Base-by-base conservation (phyloP, 2,797 vertebrate species). In the Crax fasciolata region DNA sequence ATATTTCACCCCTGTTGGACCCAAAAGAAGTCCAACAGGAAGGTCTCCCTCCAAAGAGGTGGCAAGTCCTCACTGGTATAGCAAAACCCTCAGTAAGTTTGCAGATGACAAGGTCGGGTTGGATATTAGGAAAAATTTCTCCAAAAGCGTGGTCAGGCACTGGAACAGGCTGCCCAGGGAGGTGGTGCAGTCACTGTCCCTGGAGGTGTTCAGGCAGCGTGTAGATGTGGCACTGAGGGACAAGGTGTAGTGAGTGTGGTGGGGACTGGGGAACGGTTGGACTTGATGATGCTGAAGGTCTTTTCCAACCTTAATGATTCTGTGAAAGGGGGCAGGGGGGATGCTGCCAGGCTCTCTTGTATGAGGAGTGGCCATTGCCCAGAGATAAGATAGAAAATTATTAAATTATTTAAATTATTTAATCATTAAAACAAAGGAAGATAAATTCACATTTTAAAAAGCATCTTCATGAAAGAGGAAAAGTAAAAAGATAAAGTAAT, bases 1-100 rank as follows among this genome's bases (percentile, higher is more conserved):
- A 65, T 93, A 88, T 92, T 92, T 75, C 73, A 77, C 62, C 49
- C 54, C 44, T 77, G 25, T 35, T 92, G 76, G 87, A 85, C 38
- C 28, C 48, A 68, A 35, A 12, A 58, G 55, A 58, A 35, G n/a
- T 54, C 82, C 57, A 92, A 62, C n/a, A 86, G 79, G 93, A 90
- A 38, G 17, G 55, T 88, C 66, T 84, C 8, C 21, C 0, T 35
- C 63, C 49, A 25, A 39, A 71, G 44, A 68, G 30, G 46, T 52
- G 46, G 41, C 54, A 86, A 18, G 35, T 87, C 61, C 70, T 88
- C 32, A 18, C 1, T 81, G 66, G 61, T 90, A 35, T 73, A 81
- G 63, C 67, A 70, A 84, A 94, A 46, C 46, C 46, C 46, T 21
- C 20, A 46, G 46, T 46, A 46, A 46, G 46, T 21, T 46, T 46